Evolutionary conservation across 2,888 invertebrate species (phyloP).

Genomic region (Pristionchus exspectatus): DNA sequence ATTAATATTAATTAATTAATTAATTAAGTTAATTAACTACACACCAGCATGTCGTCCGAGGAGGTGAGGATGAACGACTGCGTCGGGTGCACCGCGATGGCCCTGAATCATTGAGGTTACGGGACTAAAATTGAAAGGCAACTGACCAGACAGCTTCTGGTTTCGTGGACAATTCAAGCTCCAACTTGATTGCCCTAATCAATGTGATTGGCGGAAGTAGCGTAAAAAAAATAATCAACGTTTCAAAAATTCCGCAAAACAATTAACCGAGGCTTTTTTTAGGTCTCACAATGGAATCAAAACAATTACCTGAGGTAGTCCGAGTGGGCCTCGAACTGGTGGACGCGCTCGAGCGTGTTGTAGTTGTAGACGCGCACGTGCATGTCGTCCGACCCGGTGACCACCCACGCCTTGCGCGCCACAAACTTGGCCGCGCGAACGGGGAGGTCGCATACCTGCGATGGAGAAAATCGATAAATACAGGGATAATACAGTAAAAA

Average conservation of each 20-base stretch:
- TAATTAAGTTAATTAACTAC: neutral
- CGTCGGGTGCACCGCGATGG: conserved; percentile 96
- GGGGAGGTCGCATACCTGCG: conserved; percentile 90
- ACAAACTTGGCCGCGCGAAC: conserved; percentile 97
- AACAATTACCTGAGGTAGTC: conserved; percentile 87
- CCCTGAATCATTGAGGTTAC: conserved; percentile 79
- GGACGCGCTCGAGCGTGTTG: conserved; percentile 95
- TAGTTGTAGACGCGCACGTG: conserved; percentile 95
- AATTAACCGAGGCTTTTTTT: too few species aligned
- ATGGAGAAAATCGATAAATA: too few species aligned
- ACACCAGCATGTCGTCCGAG: conserved; percentile 92
- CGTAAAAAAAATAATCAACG: too few species aligned
- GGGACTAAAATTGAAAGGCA: neutral
- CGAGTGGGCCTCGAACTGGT: conserved; percentile 97
- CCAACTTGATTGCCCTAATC: too few species aligned
- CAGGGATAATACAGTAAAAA: too few species aligned
- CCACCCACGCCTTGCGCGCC: conserved; percentile 97
- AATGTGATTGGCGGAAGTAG: too few species aligned
- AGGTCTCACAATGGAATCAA: too few species aligned
- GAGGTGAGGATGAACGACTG: conserved; percentile 94
- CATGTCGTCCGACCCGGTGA: conserved; percentile 90
- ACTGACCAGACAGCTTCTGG: too few species aligned
- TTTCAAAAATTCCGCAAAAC: too few species aligned
- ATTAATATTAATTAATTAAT: neutral
- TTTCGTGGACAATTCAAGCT: too few species aligned